These are phyloP conservation scores for Cinara cedri DNA, from an alignment of 2,888 invertebrate species.

Conservation along the genomic window DNA sequence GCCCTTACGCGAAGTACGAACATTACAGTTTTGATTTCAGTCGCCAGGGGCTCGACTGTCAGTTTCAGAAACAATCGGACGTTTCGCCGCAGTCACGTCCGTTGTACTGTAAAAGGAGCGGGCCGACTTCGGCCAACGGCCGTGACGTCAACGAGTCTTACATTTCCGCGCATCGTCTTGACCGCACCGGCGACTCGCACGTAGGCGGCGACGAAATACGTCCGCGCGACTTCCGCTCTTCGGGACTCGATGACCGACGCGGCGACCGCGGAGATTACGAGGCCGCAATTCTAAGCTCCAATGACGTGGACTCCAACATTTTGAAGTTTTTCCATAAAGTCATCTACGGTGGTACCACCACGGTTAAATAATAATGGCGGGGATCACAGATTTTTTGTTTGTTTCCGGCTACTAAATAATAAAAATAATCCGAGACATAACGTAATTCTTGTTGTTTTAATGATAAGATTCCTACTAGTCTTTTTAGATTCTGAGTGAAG, in stretches of 20 bases:
- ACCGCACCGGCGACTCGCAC: neutral
- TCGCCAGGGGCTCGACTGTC: neutral
- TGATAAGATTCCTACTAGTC: too few species aligned
- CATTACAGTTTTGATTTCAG: slow-evolving; percentile 21
- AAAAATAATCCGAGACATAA: too few species aligned
- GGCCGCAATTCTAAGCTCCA: too few species aligned
- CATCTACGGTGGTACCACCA: neutral
- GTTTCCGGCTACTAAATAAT: too few species aligned
- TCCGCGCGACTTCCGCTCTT: neutral
- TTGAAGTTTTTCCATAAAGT: slow-evolving; percentile 5
- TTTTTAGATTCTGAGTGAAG: too few species aligned
- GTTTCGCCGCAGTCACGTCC: neutral
- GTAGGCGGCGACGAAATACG: neutral
- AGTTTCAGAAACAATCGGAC: neutral
- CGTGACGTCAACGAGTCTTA: too few species aligned
- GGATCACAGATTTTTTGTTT: too few species aligned
- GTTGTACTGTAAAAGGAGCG: too few species aligned
- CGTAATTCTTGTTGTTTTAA: too few species aligned
- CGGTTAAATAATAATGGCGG: too few species aligned
- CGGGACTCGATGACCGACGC: neutral
- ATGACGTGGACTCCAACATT: neutral
- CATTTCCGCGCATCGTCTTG: too few species aligned
- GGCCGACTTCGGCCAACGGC: too few species aligned
- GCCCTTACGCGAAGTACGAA: slow-evolving; percentile 15
- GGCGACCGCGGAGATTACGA: neutral